These are phyloP conservation scores for Ariolimax columbianus DNA, from an alignment of 2,888 invertebrate genomes.

Conservation along the genomic window DNA sequence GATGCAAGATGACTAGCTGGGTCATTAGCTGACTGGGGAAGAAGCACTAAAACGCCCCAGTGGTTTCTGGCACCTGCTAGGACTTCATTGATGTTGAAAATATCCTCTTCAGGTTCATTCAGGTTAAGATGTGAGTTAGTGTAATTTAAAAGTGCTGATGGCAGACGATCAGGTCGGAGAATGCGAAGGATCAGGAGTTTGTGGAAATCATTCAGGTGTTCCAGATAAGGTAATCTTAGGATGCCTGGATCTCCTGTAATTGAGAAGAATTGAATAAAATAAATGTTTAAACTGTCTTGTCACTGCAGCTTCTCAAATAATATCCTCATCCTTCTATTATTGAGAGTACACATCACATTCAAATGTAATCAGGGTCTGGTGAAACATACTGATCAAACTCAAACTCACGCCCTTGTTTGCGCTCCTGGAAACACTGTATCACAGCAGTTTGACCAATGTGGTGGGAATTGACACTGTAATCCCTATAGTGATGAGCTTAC, in stretches of 20 bases:
- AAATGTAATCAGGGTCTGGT: no score
- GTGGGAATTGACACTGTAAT: no score
- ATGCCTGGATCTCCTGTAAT: slow-evolving; percentile 46
- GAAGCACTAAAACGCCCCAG: slow-evolving; percentile 71
- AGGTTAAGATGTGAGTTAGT: slow-evolving; percentile 70
- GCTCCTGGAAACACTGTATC: no score
- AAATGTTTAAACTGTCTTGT: not conserved
- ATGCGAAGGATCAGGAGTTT: slow-evolving; percentile 76
- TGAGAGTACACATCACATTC: no score
- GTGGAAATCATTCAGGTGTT: slow-evolving; percentile 74
- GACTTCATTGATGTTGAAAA: slow-evolving; percentile 44
- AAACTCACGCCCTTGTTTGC: no score
- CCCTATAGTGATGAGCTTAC: no score
- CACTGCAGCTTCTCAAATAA: not conserved
- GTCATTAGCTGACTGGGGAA: slow-evolving; percentile 67
- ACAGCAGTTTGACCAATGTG: no score
- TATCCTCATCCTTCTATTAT: no score
- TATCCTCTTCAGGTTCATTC: slow-evolving; percentile 64
- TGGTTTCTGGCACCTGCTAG: slow-evolving; percentile 58
- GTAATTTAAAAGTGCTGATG: slow-evolving; percentile 70
- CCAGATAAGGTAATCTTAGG: slow-evolving; percentile 61
- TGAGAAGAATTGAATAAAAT: not conserved
- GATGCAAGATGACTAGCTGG: slow-evolving; percentile 66
- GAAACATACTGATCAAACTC: no score
- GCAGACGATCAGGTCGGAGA: slow-evolving; percentile 77